Percentiles rank a stretch among this genome's conserved stretches.
Conservation (phyloP, 2,113 vertebrate genomes). For the Hydrolagus affinis region DNA sequence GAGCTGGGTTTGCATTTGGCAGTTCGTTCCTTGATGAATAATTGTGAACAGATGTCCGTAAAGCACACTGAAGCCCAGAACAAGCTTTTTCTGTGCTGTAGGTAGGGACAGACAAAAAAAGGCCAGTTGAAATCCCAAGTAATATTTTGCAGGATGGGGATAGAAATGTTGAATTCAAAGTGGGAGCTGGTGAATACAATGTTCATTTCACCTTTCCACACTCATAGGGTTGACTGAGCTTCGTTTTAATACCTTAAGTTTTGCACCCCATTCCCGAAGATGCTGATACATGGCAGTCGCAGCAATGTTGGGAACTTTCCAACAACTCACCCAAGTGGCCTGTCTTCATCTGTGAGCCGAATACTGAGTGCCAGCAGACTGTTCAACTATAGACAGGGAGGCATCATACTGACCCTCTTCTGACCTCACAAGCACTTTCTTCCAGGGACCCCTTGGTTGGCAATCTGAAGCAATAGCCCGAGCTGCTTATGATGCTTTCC, state of each 20-base stretch:
- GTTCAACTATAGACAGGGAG: not conserved
- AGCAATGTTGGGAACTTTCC: not conserved
- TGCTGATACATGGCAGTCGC: not conserved
- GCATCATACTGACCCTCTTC: not conserved
- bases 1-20: not conserved
- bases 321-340: not conserved
- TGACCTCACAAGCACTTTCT: not conserved
- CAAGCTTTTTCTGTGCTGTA: slow-evolving; percentile 2
- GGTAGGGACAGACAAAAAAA: not conserved
- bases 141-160: too few relatives aligned
- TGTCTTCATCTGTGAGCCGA: not conserved
- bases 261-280: not conserved
- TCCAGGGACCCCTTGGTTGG: not conserved
- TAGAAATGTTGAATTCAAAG: not conserved
- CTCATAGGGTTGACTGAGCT: not conserved
- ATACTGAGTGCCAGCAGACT: not conserved
- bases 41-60: slow-evolving; percentile 19
- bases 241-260: not conserved
- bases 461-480: not conserved
- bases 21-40: not conserved
- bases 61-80: not conserved
- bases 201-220: not conserved
- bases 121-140: not conserved
- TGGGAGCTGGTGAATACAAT: not conserved
- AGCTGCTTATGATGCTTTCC: not conserved